A percentile compares a stretch with the other conserved stretches of the same genome.
Evolutionary conservation across 2,113 vertebrate species (phyloP).

Genomic region (Callipepla californica): DNA sequence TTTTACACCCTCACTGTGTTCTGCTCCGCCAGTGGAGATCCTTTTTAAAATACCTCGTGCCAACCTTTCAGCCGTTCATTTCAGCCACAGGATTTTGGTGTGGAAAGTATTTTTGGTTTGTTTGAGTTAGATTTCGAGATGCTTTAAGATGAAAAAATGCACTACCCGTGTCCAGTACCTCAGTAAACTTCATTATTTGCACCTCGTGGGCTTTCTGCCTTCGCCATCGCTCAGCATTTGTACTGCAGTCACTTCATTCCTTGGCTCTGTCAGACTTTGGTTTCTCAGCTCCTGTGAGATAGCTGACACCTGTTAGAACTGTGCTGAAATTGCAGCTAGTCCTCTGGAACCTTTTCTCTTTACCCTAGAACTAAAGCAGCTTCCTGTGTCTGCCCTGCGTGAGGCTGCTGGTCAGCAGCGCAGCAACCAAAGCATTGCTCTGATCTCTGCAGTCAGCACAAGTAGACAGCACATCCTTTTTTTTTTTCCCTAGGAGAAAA

Average conservation of each 20-base stretch:
- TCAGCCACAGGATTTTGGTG: background rate
- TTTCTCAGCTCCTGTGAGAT: rapidly evolving
- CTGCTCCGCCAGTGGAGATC: background rate
- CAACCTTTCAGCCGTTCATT: background rate
- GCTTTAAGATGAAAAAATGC: background rate
- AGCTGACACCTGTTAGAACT: background rate
- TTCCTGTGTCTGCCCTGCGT: background rate
- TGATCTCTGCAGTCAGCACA: background rate
- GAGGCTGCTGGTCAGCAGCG: background rate
- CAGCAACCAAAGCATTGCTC: background rate
- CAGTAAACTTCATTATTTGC: background rate
- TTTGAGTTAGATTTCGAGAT: background rate
- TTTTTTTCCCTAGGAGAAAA: background rate
- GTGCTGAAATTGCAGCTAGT: background rate
- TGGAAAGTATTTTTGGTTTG: background rate
- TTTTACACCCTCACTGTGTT: background rate
- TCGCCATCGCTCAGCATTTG: background rate
- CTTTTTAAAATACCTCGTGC: background rate
- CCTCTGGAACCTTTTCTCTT: background rate
- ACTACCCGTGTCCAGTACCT: background rate
- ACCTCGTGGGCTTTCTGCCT: background rate
- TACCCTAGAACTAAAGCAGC: background rate
- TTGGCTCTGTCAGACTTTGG: background rate
- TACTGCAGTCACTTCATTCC: background rate
- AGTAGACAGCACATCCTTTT: background rate